Base-by-base conservation (phyloP, 23 tunicate species). In the Halocynthia roretzi region DNA sequence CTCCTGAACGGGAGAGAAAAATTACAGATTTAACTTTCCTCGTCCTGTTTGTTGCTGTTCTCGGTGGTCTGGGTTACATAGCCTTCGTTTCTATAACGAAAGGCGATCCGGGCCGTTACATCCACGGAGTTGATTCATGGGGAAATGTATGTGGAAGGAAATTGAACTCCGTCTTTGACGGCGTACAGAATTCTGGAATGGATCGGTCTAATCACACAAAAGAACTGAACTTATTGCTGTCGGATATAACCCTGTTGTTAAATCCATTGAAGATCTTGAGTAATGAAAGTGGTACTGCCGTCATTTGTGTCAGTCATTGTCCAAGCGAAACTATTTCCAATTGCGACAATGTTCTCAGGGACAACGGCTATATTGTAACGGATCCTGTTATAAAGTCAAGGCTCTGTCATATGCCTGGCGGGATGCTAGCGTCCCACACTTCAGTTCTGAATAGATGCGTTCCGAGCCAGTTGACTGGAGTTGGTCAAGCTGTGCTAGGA, bases 121-220 rank as follows among this genome's bases (percentile, higher is more conserved):
- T 82, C 10, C 5, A 82, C 60, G 98, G 98, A 2, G 72, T 68
- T 6, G 98, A 92, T 79, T 92, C 98, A 7, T 92, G 93, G 92
- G 98, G 98, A 50, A 92, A 92, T 53, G 80, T 80, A 5, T 92
- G 98, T 57, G 92, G 98, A 17, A 22, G 83, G 23, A 86, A 86
- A 56, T 49, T 62, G 62, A 92, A 82, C 51, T 6, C 18, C 23
- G 17, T 5, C 6, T 67, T 77, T 51, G 51, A 54, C 5, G 82
- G 81, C 23, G 84, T 79, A 7, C 31, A 49, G 5, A 70, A 58
- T 14, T 85, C 98, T 2, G 98, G 98, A 54, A 75, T 62, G 58
- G 98, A 92, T 75, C 77, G 68, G 60, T 54, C 84, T 11, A 58
- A 82, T 9, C 51, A 79, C 55, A 67, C 70, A 0, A 80, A 10